Evolutionary conservation across 2,888 invertebrate genomes (phyloP).

Genomic region (Chrysotoxum bicinctum): DNA sequence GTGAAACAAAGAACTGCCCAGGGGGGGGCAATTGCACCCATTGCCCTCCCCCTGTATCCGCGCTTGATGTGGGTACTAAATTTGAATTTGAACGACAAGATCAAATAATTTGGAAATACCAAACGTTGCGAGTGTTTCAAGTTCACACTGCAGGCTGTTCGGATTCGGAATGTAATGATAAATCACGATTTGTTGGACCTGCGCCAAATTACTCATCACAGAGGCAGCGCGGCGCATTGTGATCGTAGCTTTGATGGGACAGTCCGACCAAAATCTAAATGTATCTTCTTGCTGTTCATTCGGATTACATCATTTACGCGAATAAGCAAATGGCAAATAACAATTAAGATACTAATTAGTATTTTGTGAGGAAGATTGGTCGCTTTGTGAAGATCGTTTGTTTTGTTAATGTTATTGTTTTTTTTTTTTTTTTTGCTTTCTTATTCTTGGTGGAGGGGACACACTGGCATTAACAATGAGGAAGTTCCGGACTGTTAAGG

Average conservation of each 20-base stretch:
- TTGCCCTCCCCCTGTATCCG: no score
- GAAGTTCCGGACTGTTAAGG: slow-evolving; percentile 47
- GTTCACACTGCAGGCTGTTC: slow-evolving; percentile 42
- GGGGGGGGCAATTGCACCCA: no score
- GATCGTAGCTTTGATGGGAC: neutral
- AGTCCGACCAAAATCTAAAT: slow-evolving; percentile 4
- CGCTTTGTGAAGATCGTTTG: slow-evolving; percentile 47
- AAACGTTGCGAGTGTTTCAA: slow-evolving; percentile 56
- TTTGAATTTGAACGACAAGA: slow-evolving; percentile 54
- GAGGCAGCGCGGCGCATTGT: slow-evolving; percentile 1
- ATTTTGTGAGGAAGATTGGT: slow-evolving; percentile 37
- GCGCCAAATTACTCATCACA: slow-evolving; percentile 59
- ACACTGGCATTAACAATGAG: slow-evolving; percentile 41
- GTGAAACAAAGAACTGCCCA: no score
- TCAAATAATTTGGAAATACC: slow-evolving; percentile 40
- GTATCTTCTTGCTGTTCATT: slow-evolving; percentile 15
- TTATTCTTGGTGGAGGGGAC: neutral
- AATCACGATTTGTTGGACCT: slow-evolving; percentile 56
- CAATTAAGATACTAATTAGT: slow-evolving; percentile 60
- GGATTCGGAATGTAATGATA: slow-evolving; percentile 21
- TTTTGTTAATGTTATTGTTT: slow-evolving; percentile 36
- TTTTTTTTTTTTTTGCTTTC: neutral
- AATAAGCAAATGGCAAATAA: slow-evolving; percentile 59
- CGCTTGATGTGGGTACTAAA: slow-evolving; percentile 19
- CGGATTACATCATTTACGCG: slow-evolving; percentile 65